Base-by-base conservation (phyloP, 2,888 invertebrate species). In the Caenorhabditis panamensis region DNA sequence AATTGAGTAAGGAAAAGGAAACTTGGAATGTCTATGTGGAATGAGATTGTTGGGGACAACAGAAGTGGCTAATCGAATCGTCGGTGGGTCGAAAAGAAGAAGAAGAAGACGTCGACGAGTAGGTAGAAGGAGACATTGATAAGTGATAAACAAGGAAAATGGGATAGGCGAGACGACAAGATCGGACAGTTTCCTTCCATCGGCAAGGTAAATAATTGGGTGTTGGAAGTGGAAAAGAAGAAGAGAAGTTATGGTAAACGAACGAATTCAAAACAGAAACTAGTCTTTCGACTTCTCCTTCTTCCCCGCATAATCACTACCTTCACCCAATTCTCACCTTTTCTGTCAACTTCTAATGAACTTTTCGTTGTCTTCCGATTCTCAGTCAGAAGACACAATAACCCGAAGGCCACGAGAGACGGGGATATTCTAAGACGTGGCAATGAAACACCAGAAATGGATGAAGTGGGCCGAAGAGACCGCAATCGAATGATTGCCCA, bases 81-180 rank as follows among this genome's bases (percentile, higher is more conserved):
- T 56, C 54, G 56, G 36, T 28, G 56, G 51, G 51, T 51, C 18
- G 47, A 47, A 56, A 36, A n/a, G 56, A n/a, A 47, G 37, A 58
- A 61, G 51, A 54, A 36, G 59, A 56, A 47, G 47, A 47, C n/a
- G 47, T 6, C 11, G 41, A 41, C 11, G 16, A 41, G 16, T 9
- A 36, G 41, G 24, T 37, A 36, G 36, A 47, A 41, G 47, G 47
- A 64, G 66, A 75, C 66, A 75, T 66, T 75, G 75, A 75, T 75
- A 75, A 66, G 66, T 75, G 75, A 75, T 75, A 75, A 75, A 75
- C 75, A 75, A 75, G 58, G 41, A 59, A 64, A 67, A 66, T 75
- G 59, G 66, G 66, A 75, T 75, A 59, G 59, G 61, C 36, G 61
- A 54, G 22, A 58, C 22, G 61, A 59, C 41, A n/a, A n/a, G 64